Conservation (phyloP, 2,888 invertebrate species). For the Dichetophora obliterata region DNA sequence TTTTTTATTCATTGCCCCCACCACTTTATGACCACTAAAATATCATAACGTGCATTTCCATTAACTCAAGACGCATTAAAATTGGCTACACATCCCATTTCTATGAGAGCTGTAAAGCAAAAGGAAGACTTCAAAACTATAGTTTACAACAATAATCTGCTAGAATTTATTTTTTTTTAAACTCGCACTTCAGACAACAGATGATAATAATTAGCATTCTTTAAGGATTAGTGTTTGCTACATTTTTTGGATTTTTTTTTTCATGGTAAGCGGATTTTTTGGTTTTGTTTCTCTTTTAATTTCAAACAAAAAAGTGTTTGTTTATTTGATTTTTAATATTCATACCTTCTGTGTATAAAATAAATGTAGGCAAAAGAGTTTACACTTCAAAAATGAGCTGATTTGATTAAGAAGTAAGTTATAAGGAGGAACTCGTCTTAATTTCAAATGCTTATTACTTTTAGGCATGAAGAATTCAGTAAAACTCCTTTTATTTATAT, state of each 20-base stretch:
- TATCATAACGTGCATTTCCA: constrained; percentile 17
- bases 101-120: constrained; percentile 24
- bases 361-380: neutral
- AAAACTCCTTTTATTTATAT: too few relatives aligned
- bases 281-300: neutral
- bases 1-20: neutral
- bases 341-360: neutral
- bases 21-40: constrained; percentile 35
- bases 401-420: neutral
- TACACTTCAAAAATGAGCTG: neutral
- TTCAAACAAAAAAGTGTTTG: neutral
- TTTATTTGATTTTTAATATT: neutral
- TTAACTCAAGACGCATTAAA: constrained; percentile 16
- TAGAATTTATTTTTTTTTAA: neutral
- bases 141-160: constrained; percentile 33
- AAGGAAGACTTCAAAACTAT: constrained; percentile 19
- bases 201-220: constrained; percentile 32
- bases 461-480: too few relatives aligned
- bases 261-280: neutral
- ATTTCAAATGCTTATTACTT: too few relatives aligned
- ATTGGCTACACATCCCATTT: constrained; percentile 28
- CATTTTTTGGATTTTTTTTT: constrained; percentile 22
- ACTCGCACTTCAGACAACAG: neutral
- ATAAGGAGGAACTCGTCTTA: too few relatives aligned
- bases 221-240: constrained; percentile 29